phyloP scores from a whole-genome alignment of 1,140 invertebrate genomes.

The Apocrypta bakeri region DNA sequence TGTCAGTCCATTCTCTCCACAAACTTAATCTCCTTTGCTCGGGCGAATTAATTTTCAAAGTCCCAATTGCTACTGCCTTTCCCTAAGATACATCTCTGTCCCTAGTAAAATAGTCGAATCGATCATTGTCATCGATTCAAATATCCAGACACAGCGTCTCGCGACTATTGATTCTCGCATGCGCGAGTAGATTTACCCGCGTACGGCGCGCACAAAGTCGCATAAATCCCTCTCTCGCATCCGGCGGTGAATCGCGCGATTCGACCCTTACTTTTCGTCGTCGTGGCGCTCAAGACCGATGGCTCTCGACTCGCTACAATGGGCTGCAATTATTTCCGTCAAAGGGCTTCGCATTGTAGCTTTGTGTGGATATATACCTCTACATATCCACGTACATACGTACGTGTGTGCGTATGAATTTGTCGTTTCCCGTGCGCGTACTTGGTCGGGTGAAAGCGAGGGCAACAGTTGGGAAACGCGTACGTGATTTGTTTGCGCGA shows the following conservation, averaged over 20 bases:
- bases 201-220: neutral
- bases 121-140: neutral
- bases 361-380: neutral
- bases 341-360: neutral
- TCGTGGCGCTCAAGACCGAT: neutral
- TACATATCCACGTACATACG: neutral
- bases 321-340: conserved; percentile 18
- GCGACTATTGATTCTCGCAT: neutral
- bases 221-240: conserved; percentile 10
- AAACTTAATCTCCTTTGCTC: no score
- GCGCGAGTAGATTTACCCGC: conserved; percentile 20
- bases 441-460: conserved; percentile 28
- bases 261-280: conserved; percentile 24
- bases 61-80: no score
- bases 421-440: conserved; percentile 23
- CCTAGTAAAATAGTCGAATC: neutral
- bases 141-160: no score
- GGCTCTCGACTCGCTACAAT: neutral
- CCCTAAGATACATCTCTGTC: neutral
- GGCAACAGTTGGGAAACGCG: conserved; percentile 34
- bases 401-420: neutral
- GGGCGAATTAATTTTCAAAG: no score
- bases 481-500: conserved; percentile 47
- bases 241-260: neutral
- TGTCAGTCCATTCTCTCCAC: neutral